Evolutionary conservation across 2,888 invertebrate species (phyloP), one percentile per base, ranked within the genome.

Genomic region (Sthenelais limicola): DNA sequence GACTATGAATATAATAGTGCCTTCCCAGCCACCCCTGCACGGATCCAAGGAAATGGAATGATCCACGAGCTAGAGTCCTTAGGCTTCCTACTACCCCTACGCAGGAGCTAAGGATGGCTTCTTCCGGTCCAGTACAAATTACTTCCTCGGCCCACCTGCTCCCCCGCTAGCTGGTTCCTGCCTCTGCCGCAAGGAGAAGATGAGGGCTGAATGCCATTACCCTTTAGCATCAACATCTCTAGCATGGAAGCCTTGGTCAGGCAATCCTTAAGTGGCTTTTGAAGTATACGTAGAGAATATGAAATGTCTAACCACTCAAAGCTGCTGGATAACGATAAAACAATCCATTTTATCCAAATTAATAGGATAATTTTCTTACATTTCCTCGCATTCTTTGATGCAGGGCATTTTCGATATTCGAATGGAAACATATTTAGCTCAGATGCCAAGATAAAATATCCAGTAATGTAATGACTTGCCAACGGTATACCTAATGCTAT

Each of bases 131-230:
- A 62, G 35, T 62, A 62, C 62, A 62, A 62, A 62, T 62, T 62
- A 62, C 62, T 62, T 62, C 62, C 62, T 62, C 62, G 26, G 35
- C 62, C 62, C 62, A 62, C 62, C 62, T 62, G 62, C 62, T 62
- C 62, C 62, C 62, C 62, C 43, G 62, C 62, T 43, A 43, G 21
- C 62, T 35, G 38, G 62, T 62, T 62, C 62, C 62, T 62, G 62
- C 62, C 35, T 35, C 3, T n/a, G 38, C 62, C 62, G 24, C 62
- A 12, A 62, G 62, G 62, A 43, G n/a, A n/a, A n/a, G n/a, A n/a
- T n/a, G n/a, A n/a, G 62, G n/a, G 38, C 62, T 35, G 62, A 62
- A 62, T 62, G 62, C 62, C 62, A 62, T 62, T 62, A 62, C 62
- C 62, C 62, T 62, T 62, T 62, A 62, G 43, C 62, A 62, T 62